These are phyloP conservation scores for Cyclophora punctaria DNA, from an alignment of 2,888 invertebrate species.

Conservation along the genomic window DNA sequence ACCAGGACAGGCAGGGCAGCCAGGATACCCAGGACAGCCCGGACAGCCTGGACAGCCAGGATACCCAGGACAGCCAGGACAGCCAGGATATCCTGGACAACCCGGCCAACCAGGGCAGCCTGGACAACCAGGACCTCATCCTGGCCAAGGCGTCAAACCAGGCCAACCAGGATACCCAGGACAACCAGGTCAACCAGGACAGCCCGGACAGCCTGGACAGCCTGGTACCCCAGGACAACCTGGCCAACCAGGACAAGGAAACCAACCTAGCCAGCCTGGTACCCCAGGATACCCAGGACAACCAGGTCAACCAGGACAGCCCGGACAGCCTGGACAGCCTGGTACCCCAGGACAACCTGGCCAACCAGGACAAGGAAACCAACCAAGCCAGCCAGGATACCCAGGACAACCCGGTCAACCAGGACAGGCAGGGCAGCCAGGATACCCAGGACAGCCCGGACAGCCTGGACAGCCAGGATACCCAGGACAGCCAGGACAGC, in stretches of 20 bases:
- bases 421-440: constrained; percentile 9
- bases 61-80: too few relatives aligned
- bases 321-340: constrained; percentile 24
- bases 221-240: constrained; percentile 25
- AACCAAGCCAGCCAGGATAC: constrained; percentile 12
- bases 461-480: not conserved
- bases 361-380: constrained; percentile 13
- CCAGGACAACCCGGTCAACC: constrained; percentile 9
- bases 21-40: constrained; percentile 24
- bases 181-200: constrained; percentile 7
- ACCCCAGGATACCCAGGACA: constrained; percentile 5
- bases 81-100: too few relatives aligned
- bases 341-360: constrained; percentile 9
- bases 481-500: too few relatives aligned
- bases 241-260: constrained; percentile 24
- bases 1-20: constrained; percentile 11
- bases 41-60: constrained; percentile 7
- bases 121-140: too few relatives aligned
- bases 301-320: constrained; percentile 59
- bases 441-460: constrained; percentile 25
- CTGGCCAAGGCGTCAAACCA: too few relatives aligned
- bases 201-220: constrained; percentile 19
- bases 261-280: constrained; percentile 17
- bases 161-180: constrained; percentile 10
- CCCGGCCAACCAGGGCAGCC: too few relatives aligned